Evolutionary conservation across 2,888 invertebrate species (phyloP).

Genomic region (Camptogramma bilineatum): DNA sequence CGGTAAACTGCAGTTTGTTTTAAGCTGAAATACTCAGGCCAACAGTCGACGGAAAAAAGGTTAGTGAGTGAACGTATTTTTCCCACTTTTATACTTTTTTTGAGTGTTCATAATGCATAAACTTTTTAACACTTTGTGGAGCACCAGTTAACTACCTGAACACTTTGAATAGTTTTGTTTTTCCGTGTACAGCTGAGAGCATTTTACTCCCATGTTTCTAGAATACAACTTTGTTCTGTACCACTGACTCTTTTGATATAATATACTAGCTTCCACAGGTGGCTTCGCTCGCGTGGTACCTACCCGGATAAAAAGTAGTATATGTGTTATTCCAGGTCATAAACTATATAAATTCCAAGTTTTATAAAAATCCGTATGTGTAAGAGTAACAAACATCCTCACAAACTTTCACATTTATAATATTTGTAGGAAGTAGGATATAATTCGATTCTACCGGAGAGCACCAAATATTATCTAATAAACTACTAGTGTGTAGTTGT

Average conservation of each 20-base stretch:
- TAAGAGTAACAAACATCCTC: too few species aligned
- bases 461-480: background rate
- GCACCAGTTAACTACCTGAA: conserved; percentile 50
- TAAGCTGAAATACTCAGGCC: conserved; percentile 27
- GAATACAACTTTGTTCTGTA: background rate
- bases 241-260: background rate
- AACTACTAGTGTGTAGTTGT: background rate
- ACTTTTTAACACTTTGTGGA: conserved; percentile 49
- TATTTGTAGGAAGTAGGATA: too few species aligned
- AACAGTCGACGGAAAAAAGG: conserved; percentile 26
- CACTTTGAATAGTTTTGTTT: conserved; percentile 47
- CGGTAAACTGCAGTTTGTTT: conserved; percentile 27
- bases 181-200: conserved; percentile 20
- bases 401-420: too few species aligned
- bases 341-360: too few species aligned
- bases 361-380: too few species aligned
- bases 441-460: background rate
- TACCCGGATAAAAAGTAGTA: too few species aligned
- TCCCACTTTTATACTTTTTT: conserved; percentile 28
- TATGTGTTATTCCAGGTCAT: too few species aligned
- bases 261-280: too few species aligned
- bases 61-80: conserved; percentile 35
- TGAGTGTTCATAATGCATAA: conserved; percentile 48
- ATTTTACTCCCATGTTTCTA: conserved; percentile 2
- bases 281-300: too few species aligned